Conservation (phyloP, 2,113 vertebrate species). For the Sapayoa aenigma region DNA sequence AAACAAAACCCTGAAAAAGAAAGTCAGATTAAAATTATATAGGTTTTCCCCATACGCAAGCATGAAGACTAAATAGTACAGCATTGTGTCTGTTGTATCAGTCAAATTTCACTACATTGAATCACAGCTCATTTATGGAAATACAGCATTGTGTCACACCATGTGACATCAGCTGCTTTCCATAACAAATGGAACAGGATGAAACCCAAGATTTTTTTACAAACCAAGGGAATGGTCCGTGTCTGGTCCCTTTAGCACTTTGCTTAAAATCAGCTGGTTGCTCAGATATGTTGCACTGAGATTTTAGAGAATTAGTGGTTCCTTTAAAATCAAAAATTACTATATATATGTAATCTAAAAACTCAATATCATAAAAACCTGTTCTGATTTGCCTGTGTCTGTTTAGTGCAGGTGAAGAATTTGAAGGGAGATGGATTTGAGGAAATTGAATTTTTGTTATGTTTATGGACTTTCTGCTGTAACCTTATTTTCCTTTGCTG, state of each 20-base stretch:
- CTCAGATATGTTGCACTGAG: not conserved
- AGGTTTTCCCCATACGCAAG: fast-evolving
- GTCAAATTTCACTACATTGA: not conserved
- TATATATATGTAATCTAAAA: not conserved
- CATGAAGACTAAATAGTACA: not conserved
- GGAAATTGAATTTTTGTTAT: not conserved
- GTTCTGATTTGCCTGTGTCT: not conserved
- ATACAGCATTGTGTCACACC: not conserved
- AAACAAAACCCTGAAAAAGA: not conserved
- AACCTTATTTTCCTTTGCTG: not conserved
- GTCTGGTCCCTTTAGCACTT: not conserved
- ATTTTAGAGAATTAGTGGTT: not conserved
- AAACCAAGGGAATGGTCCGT: not conserved
- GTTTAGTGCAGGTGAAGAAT: not conserved
- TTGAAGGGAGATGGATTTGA: not conserved
- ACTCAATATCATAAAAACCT: not conserved
- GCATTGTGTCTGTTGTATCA: not conserved
- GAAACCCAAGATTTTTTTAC: not conserved
- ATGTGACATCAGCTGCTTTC: not conserved
- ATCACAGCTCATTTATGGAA: not conserved
- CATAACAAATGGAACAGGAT: not conserved
- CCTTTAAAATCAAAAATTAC: not conserved
- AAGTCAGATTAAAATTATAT: not conserved
- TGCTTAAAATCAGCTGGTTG: not conserved
- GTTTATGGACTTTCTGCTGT: not conserved